Conservation (phyloP, 2,797 vertebrate genomes). For the Tragopan temminckii region DNA sequence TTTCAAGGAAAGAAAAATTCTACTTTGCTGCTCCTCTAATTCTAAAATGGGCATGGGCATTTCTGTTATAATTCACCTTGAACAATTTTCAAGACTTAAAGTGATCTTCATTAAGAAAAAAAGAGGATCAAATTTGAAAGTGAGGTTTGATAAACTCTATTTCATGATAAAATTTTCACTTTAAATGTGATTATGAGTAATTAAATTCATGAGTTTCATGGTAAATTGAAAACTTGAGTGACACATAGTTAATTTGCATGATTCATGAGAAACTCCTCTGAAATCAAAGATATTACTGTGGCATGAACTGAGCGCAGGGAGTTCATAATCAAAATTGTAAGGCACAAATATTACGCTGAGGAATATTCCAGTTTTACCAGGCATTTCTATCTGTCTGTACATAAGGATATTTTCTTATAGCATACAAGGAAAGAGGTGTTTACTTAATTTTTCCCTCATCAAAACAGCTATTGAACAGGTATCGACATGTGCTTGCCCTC, state of each 20-base stretch:
- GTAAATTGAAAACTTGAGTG: slow-evolving; percentile 36
- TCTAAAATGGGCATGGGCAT: not conserved
- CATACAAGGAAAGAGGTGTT: not conserved
- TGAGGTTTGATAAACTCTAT: not conserved
- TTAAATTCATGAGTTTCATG: slow-evolving; percentile 25
- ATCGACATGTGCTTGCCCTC: not conserved
- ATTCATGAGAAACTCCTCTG: not conserved
- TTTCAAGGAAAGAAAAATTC: not conserved
- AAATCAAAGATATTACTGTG: not conserved
- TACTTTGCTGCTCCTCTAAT: not conserved
- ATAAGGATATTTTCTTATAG: not conserved
- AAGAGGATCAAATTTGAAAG: not conserved
- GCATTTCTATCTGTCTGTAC: not conserved
- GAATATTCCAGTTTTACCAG: not conserved
- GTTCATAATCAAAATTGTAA: not conserved
- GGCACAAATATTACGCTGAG: not conserved
- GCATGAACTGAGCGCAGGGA: fast-evolving
- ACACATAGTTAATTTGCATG: not conserved
- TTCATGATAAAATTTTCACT: not conserved
- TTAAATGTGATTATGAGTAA: slow-evolving; percentile 39
- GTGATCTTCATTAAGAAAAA: not conserved
- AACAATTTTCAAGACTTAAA: not conserved
- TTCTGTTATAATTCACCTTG: not conserved
- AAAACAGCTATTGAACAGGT: not conserved
- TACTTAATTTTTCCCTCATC: not conserved